A percentile compares a stretch with the other conserved stretches of the same genome.
Evolutionary conservation across 2,888 invertebrate species (phyloP).

Genomic region (Furcula furcula): DNA sequence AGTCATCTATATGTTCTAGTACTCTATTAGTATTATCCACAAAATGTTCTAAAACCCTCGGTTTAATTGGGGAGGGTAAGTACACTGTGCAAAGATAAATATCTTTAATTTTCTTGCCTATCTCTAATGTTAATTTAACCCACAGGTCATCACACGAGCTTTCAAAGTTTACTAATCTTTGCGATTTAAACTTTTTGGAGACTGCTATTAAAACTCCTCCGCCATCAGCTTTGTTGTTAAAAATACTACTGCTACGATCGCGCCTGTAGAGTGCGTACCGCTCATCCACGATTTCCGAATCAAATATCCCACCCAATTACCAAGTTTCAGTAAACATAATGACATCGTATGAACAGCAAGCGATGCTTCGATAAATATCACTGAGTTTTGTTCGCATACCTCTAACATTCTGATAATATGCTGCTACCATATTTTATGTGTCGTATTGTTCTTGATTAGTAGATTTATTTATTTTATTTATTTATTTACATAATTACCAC

Average conservation of each 20-base stretch:
- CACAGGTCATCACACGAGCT: conserved; percentile 5
- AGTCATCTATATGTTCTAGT: not conserved
- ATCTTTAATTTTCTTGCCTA: not conserved
- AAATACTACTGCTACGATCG: conserved; percentile 1
- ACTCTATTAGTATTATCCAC: conserved; percentile 1
- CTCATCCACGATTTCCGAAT: conserved; percentile 3
- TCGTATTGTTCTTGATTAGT: too few relatives aligned
- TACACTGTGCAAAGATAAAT: conserved; percentile 2
- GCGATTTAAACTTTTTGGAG: not conserved
- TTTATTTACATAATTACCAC: too few relatives aligned
- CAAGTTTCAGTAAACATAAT: conserved; percentile 5
- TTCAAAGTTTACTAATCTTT: not conserved
- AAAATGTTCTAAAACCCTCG: conserved; percentile 1
- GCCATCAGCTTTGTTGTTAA: not conserved
- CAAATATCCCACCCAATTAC: conserved; percentile 1
- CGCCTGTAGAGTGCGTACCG: conserved; percentile 3
- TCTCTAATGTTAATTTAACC: not conserved
- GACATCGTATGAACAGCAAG: conserved; percentile 2
- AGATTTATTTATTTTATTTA: too few relatives aligned
- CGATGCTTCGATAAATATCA: conserved; percentile 1
- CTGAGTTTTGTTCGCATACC: conserved; percentile 1
- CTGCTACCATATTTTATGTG: too few relatives aligned
- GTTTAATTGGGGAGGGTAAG: conserved; percentile 2
- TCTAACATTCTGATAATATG: conserved; percentile 4
- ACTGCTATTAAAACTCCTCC: conserved; percentile 7